phyloP scores from a whole-genome alignment of 2,797 vertebrate genomes.

The Chiloscyllium punctatum region DNA sequence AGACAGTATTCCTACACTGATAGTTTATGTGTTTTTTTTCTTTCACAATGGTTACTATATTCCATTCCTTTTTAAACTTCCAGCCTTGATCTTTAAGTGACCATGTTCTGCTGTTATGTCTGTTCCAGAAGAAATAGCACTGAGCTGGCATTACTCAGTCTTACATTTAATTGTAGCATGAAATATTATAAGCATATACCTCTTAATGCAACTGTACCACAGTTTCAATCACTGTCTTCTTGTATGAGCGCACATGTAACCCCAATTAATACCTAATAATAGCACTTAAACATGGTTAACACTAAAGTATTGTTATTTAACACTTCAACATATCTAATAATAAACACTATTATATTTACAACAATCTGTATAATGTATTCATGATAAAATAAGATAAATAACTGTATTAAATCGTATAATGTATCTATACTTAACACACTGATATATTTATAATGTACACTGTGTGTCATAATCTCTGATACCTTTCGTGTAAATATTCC shows the following conservation, averaged over 20 bases:
- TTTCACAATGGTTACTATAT: not conserved
- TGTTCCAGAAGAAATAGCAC: not conserved
- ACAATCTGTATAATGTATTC: not conserved
- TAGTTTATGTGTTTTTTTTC: not conserved
- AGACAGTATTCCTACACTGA: not conserved
- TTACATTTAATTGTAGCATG: not conserved
- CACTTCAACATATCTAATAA: not conserved
- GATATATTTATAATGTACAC: not conserved
- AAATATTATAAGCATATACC: not conserved
- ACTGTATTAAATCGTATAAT: not conserved
- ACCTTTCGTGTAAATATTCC: not conserved
- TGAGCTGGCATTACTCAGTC: not conserved
- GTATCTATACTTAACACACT: not conserved
- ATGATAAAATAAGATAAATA: not conserved
- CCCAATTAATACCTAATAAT: not conserved
- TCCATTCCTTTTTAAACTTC: not conserved
- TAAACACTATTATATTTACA: not conserved
- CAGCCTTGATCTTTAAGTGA: not conserved
- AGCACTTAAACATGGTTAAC: not conserved
- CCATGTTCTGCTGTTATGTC: not conserved
- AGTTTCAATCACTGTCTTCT: not conserved
- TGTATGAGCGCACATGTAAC: not conserved
- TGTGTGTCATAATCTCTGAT: not conserved
- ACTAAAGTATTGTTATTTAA: not conserved
- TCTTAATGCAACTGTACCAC: not conserved